A percentile compares a stretch with the other conserved stretches of the same genome.
These are phyloP conservation scores for Byasa hedistus DNA, from an alignment of 2,888 invertebrate genomes.

Conservation along the genomic window DNA sequence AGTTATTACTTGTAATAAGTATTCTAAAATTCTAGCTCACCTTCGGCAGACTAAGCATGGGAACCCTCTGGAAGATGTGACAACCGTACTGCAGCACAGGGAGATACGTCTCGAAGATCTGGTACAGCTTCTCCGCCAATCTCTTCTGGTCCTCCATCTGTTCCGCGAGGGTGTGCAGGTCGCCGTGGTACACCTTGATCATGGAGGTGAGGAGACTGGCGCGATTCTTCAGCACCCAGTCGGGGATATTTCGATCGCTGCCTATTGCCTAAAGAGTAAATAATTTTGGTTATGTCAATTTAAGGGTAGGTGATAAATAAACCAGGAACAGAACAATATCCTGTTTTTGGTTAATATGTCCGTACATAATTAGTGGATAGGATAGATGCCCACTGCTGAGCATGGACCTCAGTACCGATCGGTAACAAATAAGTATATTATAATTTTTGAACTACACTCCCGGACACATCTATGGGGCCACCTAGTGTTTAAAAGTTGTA, in stretches of 20 bases:
- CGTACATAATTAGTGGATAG: too few relatives aligned
- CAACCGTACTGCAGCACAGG: constrained; percentile 91
- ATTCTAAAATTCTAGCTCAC: constrained; percentile 63
- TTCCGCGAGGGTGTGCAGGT: constrained; percentile 85
- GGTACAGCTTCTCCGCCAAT: constrained; percentile 85
- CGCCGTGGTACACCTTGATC: constrained; percentile 91
- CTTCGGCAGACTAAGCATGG: constrained; percentile 90
- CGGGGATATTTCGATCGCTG: constrained; percentile 91
- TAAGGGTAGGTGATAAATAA: too few relatives aligned
- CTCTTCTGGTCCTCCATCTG: constrained; percentile 77
- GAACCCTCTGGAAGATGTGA: constrained; percentile 90
- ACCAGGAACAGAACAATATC: too few relatives aligned
- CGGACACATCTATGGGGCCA: too few relatives aligned
- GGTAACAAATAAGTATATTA: too few relatives aligned
- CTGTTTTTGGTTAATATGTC: too few relatives aligned
- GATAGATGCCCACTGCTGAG: too few relatives aligned
- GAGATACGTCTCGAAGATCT: constrained; percentile 93
- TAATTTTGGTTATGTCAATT: too few relatives aligned
- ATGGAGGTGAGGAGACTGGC: constrained; percentile 88
- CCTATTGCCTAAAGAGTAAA: constrained; percentile 88
- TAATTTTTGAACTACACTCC: too few relatives aligned
- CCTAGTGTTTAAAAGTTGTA: too few relatives aligned
- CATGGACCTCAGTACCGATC: too few relatives aligned
- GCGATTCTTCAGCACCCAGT: constrained; percentile 89
- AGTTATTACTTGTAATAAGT: too few relatives aligned